phyloP scores from a whole-genome alignment of 2,888 invertebrate genomes.

The Lordiphosa fenestrarum region DNA sequence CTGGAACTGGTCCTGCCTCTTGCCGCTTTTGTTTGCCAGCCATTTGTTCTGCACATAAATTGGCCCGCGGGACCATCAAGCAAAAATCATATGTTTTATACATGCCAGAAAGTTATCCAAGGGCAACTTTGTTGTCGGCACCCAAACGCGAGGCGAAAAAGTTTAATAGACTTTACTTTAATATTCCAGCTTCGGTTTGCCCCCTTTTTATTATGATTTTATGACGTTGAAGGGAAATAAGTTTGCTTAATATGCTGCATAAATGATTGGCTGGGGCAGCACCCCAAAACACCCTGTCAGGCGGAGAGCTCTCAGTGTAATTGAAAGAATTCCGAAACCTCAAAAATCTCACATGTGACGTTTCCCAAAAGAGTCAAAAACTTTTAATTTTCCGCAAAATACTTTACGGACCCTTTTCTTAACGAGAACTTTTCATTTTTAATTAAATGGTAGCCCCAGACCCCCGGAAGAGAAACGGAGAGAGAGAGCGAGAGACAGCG shows the following conservation, averaged over 20 bases:
- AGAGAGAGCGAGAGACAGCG: not conserved
- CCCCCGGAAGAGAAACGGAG: conserved; percentile 1
- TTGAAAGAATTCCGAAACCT: not conserved
- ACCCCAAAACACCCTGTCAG: not conserved
- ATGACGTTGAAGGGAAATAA: conserved; percentile 27
- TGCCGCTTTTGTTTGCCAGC: conserved; percentile 34
- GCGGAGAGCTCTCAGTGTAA: no score
- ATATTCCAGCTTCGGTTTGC: conserved; percentile 36
- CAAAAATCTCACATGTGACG: conserved; percentile 50
- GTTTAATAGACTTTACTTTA: conserved; percentile 68
- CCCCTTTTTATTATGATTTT: conserved; percentile 59
- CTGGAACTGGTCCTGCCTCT: not conserved
- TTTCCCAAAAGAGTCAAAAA: conserved; percentile 52
- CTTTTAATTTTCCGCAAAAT: conserved; percentile 70
- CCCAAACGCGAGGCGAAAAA: conserved; percentile 25
- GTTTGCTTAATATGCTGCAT: conserved; percentile 21
- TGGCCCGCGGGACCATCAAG: conserved; percentile 69
- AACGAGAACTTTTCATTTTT: conserved; percentile 69
- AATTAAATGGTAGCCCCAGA: conserved; percentile 61
- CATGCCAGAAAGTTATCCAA: conserved; percentile 49
- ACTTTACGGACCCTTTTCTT: conserved; percentile 56
- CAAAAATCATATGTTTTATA: conserved; percentile 74
- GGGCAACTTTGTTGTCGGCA: conserved; percentile 1
- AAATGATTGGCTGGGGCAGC: conserved; percentile 12
- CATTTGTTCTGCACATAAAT: conserved; percentile 70